Evolutionary conservation across 2,888 invertebrate genomes (phyloP).

Genomic region (Lasioglossum oenotherae): DNA sequence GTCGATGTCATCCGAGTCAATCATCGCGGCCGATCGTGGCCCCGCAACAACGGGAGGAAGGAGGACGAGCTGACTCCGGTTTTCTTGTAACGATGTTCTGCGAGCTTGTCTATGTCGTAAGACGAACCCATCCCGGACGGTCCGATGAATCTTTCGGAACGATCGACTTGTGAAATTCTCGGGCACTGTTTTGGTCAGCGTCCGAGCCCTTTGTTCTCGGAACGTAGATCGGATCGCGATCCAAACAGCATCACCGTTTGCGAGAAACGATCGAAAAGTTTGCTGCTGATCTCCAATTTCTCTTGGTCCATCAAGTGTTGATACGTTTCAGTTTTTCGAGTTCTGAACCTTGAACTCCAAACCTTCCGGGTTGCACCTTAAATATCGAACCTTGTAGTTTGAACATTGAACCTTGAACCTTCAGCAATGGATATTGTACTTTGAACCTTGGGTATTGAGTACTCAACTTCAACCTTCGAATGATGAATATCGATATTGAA

Average conservation of each 20-base stretch:
- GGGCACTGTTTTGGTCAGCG: not conserved
- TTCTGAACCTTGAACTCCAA: too few relatives aligned
- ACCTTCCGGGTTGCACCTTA: too few relatives aligned
- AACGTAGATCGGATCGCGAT: not conserved
- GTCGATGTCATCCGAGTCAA: slow-evolving; percentile 75
- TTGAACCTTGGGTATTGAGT: too few relatives aligned
- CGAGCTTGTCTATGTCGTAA: slow-evolving; percentile 22
- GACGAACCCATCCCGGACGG: slow-evolving; percentile 12
- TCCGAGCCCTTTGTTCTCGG: not conserved
- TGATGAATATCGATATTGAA: too few relatives aligned
- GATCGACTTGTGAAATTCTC: slow-evolving; percentile 10
- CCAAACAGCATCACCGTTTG: not conserved
- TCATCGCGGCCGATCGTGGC: slow-evolving; percentile 22
- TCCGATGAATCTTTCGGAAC: slow-evolving; percentile 5
- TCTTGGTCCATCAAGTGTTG: too few relatives aligned
- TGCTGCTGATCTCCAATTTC: not conserved
- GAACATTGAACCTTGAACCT: too few relatives aligned
- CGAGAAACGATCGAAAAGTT: not conserved
- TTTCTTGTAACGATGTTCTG: slow-evolving; percentile 27
- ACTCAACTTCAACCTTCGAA: too few relatives aligned
- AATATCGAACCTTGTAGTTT: too few relatives aligned
- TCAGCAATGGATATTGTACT: too few relatives aligned
- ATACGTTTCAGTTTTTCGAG: too few relatives aligned
- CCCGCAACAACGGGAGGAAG: slow-evolving; percentile 23
- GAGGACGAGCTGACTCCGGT: slow-evolving; percentile 20